Evolutionary conservation across 1,140 invertebrate species (phyloP).

Genomic region (Bombus vancouverensis): DNA sequence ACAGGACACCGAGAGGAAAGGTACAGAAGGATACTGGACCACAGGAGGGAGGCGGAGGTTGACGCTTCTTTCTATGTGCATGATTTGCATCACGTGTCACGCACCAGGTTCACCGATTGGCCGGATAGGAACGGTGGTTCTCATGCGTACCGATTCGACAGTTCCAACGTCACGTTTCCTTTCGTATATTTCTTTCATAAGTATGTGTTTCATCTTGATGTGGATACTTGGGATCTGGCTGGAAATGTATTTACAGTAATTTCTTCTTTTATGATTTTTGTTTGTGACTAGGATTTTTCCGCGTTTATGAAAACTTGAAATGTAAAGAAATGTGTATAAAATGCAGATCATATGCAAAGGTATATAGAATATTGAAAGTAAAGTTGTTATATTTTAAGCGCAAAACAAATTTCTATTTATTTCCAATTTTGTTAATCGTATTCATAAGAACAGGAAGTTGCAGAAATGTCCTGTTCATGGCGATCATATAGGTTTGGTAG

Average conservation of each 20-base stretch:
- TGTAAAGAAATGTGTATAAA: too few species aligned
- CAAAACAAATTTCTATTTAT: too few species aligned
- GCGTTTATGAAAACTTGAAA: too few species aligned
- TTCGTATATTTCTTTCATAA: background rate
- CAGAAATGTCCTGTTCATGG: too few species aligned
- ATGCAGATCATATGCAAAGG: too few species aligned
- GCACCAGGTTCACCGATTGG: slow-evolving; percentile 51
- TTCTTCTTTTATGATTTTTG: background rate
- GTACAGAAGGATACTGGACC: slow-evolving; percentile 50
- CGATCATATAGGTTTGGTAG: too few species aligned
- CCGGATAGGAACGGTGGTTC: slow-evolving; percentile 54
- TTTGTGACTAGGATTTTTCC: background rate
- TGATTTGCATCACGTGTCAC: slow-evolving; percentile 68
- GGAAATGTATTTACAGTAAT: background rate
- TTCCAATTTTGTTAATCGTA: too few species aligned
- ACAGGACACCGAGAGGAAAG: slow-evolving; percentile 63
- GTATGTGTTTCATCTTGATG: background rate
- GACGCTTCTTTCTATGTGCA: slow-evolving; percentile 54
- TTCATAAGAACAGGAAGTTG: too few species aligned
- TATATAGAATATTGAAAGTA: too few species aligned
- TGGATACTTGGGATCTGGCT: too few species aligned
- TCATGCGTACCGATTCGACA: slow-evolving; percentile 19
- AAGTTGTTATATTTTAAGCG: too few species aligned
- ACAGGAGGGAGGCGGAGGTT: slow-evolving; percentile 11
- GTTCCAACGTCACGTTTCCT: background rate